Conservation (phyloP, 2,113 vertebrate species). For the zebrafish (Danio rerio) region DNA sequence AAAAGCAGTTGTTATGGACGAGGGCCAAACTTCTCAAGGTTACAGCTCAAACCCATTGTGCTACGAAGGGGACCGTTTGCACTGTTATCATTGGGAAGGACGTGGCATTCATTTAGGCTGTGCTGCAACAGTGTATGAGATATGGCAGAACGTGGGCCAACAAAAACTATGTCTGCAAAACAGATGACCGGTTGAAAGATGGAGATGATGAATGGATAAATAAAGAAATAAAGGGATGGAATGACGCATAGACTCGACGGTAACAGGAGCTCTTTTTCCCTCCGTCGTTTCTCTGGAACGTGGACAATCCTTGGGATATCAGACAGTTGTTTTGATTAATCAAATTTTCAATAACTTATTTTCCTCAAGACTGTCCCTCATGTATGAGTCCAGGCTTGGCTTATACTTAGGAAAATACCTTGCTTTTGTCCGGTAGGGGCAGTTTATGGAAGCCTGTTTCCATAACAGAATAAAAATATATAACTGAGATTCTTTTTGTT, state of each 20-base stretch:
- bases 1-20: slow-evolving; percentile 56
- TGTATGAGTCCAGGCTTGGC: not conserved
- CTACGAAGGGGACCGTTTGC: slow-evolving; percentile 48
- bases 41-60: slow-evolving; percentile 48
- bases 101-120: slow-evolving; percentile 58
- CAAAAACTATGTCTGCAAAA: slow-evolving; percentile 67
- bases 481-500: no score
- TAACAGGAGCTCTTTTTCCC: slow-evolving; percentile 28
- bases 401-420: slow-evolving; percentile 28
- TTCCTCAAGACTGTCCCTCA: not conserved
- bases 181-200: slow-evolving; percentile 61
- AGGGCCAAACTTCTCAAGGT: slow-evolving; percentile 61
- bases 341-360: slow-evolving; percentile 4
- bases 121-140: slow-evolving; percentile 43
- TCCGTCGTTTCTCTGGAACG: slow-evolving; percentile 37
- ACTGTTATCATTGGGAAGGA: slow-evolving; percentile 63
- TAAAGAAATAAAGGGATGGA: slow-evolving; percentile 59
- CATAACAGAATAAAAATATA: no score
- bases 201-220: slow-evolving; percentile 61
- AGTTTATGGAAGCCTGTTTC: not conserved
- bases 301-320: not conserved
- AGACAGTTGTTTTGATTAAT: slow-evolving; percentile 36
- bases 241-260: slow-evolving; percentile 24
- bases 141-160: slow-evolving; percentile 54
- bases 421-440: not conserved